Conservation (phyloP, 2,113 vertebrate species). For the Sus scrofa region DNA sequence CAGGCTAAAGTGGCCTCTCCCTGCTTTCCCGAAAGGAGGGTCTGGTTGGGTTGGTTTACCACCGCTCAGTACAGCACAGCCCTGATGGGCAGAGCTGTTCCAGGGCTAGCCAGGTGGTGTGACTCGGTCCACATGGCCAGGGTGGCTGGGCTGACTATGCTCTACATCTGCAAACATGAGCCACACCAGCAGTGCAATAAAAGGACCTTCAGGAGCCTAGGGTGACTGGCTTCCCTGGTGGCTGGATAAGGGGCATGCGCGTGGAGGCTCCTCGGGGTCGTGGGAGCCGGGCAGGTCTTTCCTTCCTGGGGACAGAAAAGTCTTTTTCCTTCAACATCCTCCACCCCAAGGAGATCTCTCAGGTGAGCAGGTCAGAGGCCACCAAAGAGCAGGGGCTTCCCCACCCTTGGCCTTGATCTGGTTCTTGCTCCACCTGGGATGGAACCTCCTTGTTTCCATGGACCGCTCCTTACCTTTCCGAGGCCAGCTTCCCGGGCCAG, state of each 20-base stretch:
- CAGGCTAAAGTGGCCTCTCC: not conserved
- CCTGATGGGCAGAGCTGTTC: not conserved
- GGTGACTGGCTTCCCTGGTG: not conserved
- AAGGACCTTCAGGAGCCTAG: not conserved
- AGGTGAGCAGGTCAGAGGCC: not conserved
- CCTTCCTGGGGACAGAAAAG: not conserved
- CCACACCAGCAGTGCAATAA: not conserved
- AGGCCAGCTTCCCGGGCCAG: not conserved
- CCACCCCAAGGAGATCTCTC: not conserved
- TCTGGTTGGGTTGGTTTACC: not conserved
- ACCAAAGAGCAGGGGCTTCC: not conserved
- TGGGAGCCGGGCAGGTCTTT: not conserved
- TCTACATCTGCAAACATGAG: not conserved
- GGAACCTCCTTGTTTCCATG: not conserved
- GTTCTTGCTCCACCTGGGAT: not conserved
- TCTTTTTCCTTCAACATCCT: not conserved
- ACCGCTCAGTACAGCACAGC: fast-evolving
- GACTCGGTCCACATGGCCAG: not conserved
- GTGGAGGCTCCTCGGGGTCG: not conserved
- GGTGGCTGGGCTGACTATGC: not conserved
- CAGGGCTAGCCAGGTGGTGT: no score
- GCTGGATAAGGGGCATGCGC: not conserved
- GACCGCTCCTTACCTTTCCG: not conserved
- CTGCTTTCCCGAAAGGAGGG: not conserved
- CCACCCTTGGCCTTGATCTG: not conserved